Evolutionary conservation across 2,888 invertebrate genomes (phyloP), one percentile per base, ranked within the genome.

Genomic region (Nysson spinosus): DNA sequence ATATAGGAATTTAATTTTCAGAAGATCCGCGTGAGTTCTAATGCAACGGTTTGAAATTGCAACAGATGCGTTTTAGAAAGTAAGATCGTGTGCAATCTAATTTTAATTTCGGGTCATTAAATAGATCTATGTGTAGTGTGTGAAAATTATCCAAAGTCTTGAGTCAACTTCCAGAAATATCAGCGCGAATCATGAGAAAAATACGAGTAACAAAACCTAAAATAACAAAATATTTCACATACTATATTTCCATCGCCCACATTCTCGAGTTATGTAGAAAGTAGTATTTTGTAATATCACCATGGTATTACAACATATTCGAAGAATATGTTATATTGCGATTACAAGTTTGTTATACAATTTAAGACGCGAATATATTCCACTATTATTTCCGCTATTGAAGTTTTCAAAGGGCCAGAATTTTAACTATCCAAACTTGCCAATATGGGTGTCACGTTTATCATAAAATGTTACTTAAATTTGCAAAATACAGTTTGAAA

Each of bases 131-230:
- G n/a, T 6, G 32, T 16, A 34, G 28, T 16, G 39, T 46, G 19
- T 28, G 64, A 63, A 46, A 56, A 46, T 56, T 28, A 39, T n/a
- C 39, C 22, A 17, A 6, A 42, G 24, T 24, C 28, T 65, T 64
- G 65, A 66, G 52, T 66, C 66, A 39, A 57, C 17, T 49, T 64
- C 66, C 51, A 42, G 66, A 65, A 66, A 66, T 66, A 66, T 49
- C 65, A 22, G n/a, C 5, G 1, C 47, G 52, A 28, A 28, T 65
- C 65, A 39, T 12, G 32, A 16, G 30, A 46, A 56, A 51, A 61
- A 65, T 42, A 1, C 16, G 26, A 32, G 24, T 30, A 34, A 7
- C 32, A 40, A 14, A n/a, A 26, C 3, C 12, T 16, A 37, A 54
- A 37, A 26, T 30, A 63, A 50, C 19, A 19, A 16, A 28, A 40